phyloP scores from a whole-genome alignment of 2,113 vertebrate genomes.

The Nestor notabilis region DNA sequence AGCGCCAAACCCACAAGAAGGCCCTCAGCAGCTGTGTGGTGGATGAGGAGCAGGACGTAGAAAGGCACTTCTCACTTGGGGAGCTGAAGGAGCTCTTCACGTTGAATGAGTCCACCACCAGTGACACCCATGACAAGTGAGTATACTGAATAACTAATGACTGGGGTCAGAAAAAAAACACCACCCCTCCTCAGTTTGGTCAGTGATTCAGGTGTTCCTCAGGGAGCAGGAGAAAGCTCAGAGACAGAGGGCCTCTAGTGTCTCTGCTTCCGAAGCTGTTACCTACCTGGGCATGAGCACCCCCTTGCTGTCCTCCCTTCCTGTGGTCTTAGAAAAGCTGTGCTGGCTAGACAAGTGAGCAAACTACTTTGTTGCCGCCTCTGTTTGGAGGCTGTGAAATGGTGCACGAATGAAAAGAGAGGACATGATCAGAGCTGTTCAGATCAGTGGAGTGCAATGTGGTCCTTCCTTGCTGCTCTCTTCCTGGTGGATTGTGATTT shows the following conservation, averaged over 20 bases:
- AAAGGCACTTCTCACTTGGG: constrained; percentile 93
- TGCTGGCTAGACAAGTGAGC: neutral
- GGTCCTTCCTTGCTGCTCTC: neutral
- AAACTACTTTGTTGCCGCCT: neutral
- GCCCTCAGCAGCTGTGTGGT: constrained; percentile 98
- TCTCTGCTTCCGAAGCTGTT: neutral
- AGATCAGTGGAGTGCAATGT: neutral
- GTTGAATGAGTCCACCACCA: constrained; percentile 84
- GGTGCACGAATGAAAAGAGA: neutral
- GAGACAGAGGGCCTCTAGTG: neutral
- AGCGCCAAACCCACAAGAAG: constrained; percentile 97
- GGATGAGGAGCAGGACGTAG: constrained; percentile 95
- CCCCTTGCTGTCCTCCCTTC: neutral
- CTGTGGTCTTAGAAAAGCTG: neutral
- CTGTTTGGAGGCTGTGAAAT: neutral
- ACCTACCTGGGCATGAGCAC: neutral
- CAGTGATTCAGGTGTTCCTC: neutral
- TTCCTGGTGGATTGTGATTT: neutral
- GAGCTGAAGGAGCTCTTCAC: constrained; percentile 92
- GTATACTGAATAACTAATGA: neutral
- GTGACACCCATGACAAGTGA: constrained; percentile 94
- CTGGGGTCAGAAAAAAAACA: neutral
- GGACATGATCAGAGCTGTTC: neutral
- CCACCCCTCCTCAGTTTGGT: neutral
- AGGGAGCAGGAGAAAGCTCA: neutral